These are phyloP conservation scores for Drosophila niveifrons DNA, from an alignment of 2,888 invertebrate species.

Conservation along the genomic window DNA sequence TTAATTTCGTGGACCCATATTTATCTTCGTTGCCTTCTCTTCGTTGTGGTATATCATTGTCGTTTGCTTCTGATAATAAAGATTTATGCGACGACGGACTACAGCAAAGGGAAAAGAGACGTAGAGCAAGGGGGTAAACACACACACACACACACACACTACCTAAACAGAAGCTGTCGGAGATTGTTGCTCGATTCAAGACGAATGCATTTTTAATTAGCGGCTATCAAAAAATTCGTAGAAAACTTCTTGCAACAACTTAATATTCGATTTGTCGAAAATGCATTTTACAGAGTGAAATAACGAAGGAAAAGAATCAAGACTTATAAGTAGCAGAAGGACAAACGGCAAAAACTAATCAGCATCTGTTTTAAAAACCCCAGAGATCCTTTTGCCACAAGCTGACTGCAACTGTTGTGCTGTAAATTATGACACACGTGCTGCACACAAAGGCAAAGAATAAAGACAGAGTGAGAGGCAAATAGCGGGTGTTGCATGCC, in stretches of 20 bases:
- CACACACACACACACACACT: too few species aligned
- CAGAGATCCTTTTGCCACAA: slow-evolving; percentile 30
- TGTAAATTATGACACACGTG: slow-evolving; percentile 58
- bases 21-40: slow-evolving; percentile 57
- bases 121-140: neutral
- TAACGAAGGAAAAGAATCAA: slow-evolving; percentile 7
- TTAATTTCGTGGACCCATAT: slow-evolving; percentile 60
- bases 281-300: slow-evolving; percentile 24
- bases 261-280: slow-evolving; percentile 21
- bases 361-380: slow-evolving; percentile 21
- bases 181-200: slow-evolving; percentile 37
- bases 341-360: slow-evolving; percentile 43
- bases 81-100: slow-evolving; percentile 64
- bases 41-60: slow-evolving; percentile 60
- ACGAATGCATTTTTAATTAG: slow-evolving; percentile 79
- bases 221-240: slow-evolving; percentile 42
- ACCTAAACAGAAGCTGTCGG: slow-evolving; percentile 47
- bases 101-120: neutral
- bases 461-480: neutral
- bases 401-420: slow-evolving; percentile 40
- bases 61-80: slow-evolving; percentile 74
- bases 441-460: too few species aligned
- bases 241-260: slow-evolving; percentile 34
- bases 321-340: slow-evolving; percentile 30
- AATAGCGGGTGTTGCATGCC: slow-evolving; percentile 25